These are phyloP conservation scores for Microtus montanus DNA, from an alignment of 2,113 vertebrate genomes.

Conservation along the genomic window DNA sequence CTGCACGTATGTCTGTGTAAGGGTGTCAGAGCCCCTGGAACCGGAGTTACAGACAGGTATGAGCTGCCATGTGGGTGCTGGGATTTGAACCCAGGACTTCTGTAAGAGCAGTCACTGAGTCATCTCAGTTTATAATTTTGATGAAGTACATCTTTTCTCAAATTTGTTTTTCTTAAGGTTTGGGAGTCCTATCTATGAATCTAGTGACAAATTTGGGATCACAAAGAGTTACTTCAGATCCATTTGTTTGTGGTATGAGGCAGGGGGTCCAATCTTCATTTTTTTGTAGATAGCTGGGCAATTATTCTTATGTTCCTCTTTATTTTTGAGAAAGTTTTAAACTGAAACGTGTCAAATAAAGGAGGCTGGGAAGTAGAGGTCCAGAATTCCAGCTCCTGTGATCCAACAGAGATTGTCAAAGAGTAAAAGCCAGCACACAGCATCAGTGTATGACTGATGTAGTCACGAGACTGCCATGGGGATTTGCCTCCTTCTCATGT, in stretches of 20 bases:
- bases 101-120: background rate
- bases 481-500: background rate
- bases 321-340: background rate
- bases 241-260: background rate
- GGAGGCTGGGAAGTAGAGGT: background rate
- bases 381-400: background rate
- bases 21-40: background rate
- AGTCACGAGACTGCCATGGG: background rate
- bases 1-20: too few relatives aligned
- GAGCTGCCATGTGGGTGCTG: background rate
- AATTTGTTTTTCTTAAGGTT: conserved; percentile 24
- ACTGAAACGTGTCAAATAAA: background rate
- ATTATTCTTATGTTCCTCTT: background rate
- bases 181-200: conserved; percentile 8
- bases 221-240: background rate
- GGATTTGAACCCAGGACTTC: background rate
- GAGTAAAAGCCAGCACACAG: background rate
- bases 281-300: background rate
- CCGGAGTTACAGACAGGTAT: background rate
- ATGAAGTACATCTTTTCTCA: background rate
- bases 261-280: background rate
- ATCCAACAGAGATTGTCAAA: background rate
- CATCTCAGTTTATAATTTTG: background rate
- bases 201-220: background rate
- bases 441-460: background rate